These are phyloP conservation scores for Ia io DNA, from an alignment of 2,113 vertebrate genomes.

Conservation along the genomic window DNA sequence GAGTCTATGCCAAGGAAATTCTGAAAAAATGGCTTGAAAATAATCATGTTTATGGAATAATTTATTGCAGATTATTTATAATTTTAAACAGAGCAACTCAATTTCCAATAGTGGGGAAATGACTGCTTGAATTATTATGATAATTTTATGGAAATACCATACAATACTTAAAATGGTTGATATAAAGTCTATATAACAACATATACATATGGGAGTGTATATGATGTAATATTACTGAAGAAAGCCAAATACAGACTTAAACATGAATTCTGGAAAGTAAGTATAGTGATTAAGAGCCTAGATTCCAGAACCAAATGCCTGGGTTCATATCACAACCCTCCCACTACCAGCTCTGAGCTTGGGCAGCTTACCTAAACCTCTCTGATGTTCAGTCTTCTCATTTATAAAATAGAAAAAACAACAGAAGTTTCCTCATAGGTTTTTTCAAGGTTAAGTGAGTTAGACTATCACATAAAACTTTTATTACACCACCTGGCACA, in stretches of 20 bases:
- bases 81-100: slow-evolving; percentile 20
- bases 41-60: background rate
- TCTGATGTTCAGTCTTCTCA: background rate
- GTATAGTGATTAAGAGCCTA: background rate
- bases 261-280: background rate
- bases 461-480: background rate
- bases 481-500: background rate
- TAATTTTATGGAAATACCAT: background rate
- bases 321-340: background rate
- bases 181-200: background rate
- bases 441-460: background rate
- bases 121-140: background rate
- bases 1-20: background rate
- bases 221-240: background rate
- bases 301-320: background rate
- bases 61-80: background rate
- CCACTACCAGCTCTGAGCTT: background rate
- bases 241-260: background rate
- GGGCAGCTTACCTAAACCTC: background rate
- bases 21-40: background rate
- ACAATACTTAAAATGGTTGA: background rate
- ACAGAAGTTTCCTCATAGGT: background rate
- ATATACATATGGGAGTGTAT: background rate
- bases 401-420: background rate
- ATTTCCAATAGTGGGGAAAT: background rate